phyloP scores from a whole-genome alignment of 1,140 invertebrate genomes.

The Pseudomyrmex cubaensis region DNA sequence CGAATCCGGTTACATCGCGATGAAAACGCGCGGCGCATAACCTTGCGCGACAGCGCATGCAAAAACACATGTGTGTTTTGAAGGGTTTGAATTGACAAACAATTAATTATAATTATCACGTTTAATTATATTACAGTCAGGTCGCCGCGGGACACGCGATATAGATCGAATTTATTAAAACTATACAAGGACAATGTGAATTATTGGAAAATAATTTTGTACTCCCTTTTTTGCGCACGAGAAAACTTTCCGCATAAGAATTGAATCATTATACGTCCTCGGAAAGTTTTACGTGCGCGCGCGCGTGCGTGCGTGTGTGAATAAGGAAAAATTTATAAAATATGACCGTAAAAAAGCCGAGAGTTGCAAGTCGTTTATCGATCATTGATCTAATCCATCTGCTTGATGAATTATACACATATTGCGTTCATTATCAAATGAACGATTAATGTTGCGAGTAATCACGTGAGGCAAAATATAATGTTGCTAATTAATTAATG shows the following conservation, averaged over 20 bases:
- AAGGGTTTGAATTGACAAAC: no score
- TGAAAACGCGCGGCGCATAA: background rate
- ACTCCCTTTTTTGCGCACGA: no score
- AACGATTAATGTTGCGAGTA: background rate
- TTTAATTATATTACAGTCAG: background rate
- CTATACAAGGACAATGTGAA: no score
- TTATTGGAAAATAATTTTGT: no score
- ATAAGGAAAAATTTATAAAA: background rate
- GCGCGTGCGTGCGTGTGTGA: no score
- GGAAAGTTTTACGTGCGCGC: background rate
- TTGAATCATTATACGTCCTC: background rate
- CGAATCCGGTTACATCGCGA: background rate
- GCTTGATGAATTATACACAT: conserved; percentile 9
- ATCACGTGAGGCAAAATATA: background rate
- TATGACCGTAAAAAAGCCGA: background rate
- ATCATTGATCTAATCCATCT: conserved; percentile 11
- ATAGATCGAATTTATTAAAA: no score
- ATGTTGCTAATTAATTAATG: conserved; percentile 9
- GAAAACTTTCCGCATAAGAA: background rate
- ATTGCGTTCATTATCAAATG: background rate
- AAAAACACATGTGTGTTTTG: no score
- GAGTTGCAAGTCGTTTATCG: background rate
- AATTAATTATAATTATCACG: background rate
- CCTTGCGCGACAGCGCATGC: no score
- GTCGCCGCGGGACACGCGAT: no score